Percentiles rank a stretch among this genome's conserved stretches.
These are phyloP conservation scores for Synanthedon andrenaeformis DNA, from an alignment of 2,888 invertebrate genomes.

Conservation along the genomic window DNA sequence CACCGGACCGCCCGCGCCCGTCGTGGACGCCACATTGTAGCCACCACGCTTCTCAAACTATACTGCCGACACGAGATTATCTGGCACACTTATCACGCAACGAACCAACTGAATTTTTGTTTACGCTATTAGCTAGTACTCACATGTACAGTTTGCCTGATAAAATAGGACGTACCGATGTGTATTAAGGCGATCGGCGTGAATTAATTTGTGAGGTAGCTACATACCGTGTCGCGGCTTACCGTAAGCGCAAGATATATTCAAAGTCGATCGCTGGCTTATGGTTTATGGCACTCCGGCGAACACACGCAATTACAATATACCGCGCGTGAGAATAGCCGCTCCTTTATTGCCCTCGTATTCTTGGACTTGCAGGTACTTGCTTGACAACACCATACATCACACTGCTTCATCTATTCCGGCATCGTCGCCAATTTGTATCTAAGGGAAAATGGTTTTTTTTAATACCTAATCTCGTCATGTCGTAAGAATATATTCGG, in stretches of 20 bases:
- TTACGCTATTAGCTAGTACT: too few relatives aligned
- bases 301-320: slow-evolving; percentile 24
- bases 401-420: not conserved
- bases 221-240: slow-evolving; percentile 13
- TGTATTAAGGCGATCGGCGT: too few relatives aligned
- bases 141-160: too few relatives aligned
- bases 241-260: slow-evolving; percentile 18
- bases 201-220: slow-evolving; percentile 6
- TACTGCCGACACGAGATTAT: too few relatives aligned
- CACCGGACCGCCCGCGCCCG: slow-evolving; percentile 12
- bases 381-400: not conserved
- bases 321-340: slow-evolving; percentile 29
- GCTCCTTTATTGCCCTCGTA: slow-evolving; percentile 17
- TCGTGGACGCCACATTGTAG: slow-evolving; percentile 13
- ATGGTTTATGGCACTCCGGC: slow-evolving; percentile 27
- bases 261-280: slow-evolving; percentile 20
- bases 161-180: too few relatives aligned
- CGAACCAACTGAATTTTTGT: too few relatives aligned
- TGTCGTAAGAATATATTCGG: too few relatives aligned
- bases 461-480: too few relatives aligned
- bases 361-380: too few relatives aligned
- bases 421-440: too few relatives aligned
- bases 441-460: too few relatives aligned
- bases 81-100: too few relatives aligned
- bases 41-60: slow-evolving; percentile 3